Evolutionary conservation across 2,113 vertebrate species (phyloP).

Genomic region (Acinonyx jubatus): DNA sequence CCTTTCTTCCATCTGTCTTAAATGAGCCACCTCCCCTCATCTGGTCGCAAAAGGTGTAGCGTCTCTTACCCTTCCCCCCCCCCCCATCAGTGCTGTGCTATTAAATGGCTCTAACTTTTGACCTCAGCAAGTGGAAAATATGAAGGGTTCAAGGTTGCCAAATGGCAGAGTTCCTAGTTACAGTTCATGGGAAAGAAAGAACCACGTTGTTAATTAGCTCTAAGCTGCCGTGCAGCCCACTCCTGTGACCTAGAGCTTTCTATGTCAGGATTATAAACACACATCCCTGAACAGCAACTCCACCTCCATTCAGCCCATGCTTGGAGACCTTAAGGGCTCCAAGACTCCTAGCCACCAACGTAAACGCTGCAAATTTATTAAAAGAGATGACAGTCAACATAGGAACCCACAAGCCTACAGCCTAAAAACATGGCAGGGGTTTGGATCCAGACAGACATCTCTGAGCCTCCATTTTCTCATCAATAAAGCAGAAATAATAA

Average conservation of each 20-base stretch:
- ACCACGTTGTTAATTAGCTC: not conserved
- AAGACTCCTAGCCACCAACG: not conserved
- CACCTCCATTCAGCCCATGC: not conserved
- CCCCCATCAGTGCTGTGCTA: not conserved
- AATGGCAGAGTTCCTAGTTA: not conserved
- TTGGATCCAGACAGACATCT: not conserved
- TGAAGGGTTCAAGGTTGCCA: not conserved
- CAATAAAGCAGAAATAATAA: not conserved
- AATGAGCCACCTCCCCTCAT: not conserved
- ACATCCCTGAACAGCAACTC: not conserved
- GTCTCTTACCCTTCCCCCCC: not conserved
- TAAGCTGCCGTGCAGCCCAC: not conserved
- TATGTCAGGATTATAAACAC: slow-evolving; percentile 11
- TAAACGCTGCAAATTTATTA: not conserved
- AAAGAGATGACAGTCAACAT: not conserved
- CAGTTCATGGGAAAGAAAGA: slow-evolving; percentile 7
- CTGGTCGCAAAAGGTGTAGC: not conserved
- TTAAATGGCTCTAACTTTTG: not conserved
- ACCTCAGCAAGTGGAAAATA: not conserved
- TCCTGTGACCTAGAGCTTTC: not conserved
- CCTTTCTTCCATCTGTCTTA: not conserved
- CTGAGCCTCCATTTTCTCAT: not conserved
- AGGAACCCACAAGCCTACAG: not conserved
- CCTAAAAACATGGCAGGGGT: not conserved
- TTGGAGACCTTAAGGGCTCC: not conserved